Percentiles rank a stretch among this genome's conserved stretches.
Conservation (phyloP, 2,888 invertebrate genomes). For the Athalia rosae region DNA sequence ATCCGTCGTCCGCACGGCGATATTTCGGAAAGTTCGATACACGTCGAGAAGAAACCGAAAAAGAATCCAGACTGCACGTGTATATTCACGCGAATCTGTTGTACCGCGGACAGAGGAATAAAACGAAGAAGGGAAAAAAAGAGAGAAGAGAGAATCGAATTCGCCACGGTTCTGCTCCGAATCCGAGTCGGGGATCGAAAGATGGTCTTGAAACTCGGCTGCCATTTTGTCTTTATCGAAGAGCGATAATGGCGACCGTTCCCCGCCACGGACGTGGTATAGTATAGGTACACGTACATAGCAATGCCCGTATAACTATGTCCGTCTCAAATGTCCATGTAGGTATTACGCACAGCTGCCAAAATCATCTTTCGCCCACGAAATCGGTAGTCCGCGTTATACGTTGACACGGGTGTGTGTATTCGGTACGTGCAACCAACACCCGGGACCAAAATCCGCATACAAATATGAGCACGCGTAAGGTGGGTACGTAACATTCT, state of each 20-base stretch:
- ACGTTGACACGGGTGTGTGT: not conserved
- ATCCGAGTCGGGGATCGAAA: not conserved
- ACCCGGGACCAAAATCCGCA: slow-evolving; percentile 5
- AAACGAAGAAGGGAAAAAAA: not conserved
- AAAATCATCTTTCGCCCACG: too few species aligned
- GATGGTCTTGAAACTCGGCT: not conserved
- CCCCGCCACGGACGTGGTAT: too few species aligned
- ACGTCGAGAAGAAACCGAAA: too few species aligned
- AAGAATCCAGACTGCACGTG: too few species aligned
- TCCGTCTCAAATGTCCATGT: slow-evolving; percentile 2
- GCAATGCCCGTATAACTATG: not conserved
- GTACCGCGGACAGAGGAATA: too few species aligned
- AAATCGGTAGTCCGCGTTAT: too few species aligned
- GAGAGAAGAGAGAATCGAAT: not conserved
- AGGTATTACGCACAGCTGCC: not conserved
- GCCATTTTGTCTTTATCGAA: not conserved
- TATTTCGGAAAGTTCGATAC: too few species aligned
- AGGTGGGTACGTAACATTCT: too few species aligned
- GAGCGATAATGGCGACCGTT: not conserved
- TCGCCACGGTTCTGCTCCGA: not conserved
- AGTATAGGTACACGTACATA: not conserved
- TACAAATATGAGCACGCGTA: not conserved
- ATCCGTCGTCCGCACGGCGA: too few species aligned
- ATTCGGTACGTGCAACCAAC: slow-evolving; percentile 19
- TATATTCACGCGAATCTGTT: too few species aligned